Conservation (phyloP, 1,140 invertebrate species). For the Atta texana region DNA sequence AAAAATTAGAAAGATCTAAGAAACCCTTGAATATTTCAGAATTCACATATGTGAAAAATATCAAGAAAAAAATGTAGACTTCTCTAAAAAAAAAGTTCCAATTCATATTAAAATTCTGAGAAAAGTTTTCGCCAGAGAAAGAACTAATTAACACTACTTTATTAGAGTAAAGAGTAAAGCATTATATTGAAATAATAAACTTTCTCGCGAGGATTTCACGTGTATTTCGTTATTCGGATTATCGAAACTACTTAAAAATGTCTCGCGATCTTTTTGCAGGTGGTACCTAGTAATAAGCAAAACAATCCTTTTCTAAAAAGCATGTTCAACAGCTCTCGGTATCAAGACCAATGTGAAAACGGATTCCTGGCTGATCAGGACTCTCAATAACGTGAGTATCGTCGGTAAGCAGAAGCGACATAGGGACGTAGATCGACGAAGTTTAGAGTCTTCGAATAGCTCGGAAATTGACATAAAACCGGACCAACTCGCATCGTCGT, state of each 20-base stretch:
- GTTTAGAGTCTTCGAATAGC: conserved; percentile 71
- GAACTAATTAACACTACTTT: neutral
- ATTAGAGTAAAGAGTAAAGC: neutral
- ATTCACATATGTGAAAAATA: too few relatives aligned
- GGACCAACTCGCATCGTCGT: neutral
- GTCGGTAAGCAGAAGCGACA: conserved; percentile 66
- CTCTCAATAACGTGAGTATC: conserved; percentile 79
- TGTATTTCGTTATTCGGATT: neutral
- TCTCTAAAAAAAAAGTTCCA: too few relatives aligned
- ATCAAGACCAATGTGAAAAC: conserved; percentile 80
- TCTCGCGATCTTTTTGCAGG: conserved; percentile 51
- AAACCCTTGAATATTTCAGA: too few relatives aligned
- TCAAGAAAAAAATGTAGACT: too few relatives aligned
- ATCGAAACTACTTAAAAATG: conserved; percentile 28
- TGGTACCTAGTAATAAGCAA: conserved; percentile 56
- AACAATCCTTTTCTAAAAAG: conserved; percentile 58
- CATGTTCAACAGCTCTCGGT: conserved; percentile 70
- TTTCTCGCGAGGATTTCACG: conserved; percentile 1
- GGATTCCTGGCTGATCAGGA: conserved; percentile 83
- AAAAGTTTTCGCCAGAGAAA: too few relatives aligned
- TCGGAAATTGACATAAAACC: conserved; percentile 64
- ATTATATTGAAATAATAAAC: conserved; percentile 9
- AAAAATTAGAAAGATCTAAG: too few relatives aligned
- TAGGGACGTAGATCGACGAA: conserved; percentile 42
- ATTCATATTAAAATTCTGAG: too few relatives aligned